Evolutionary conservation across 2,113 vertebrate species (phyloP).

Genomic region (Centropristis striata): DNA sequence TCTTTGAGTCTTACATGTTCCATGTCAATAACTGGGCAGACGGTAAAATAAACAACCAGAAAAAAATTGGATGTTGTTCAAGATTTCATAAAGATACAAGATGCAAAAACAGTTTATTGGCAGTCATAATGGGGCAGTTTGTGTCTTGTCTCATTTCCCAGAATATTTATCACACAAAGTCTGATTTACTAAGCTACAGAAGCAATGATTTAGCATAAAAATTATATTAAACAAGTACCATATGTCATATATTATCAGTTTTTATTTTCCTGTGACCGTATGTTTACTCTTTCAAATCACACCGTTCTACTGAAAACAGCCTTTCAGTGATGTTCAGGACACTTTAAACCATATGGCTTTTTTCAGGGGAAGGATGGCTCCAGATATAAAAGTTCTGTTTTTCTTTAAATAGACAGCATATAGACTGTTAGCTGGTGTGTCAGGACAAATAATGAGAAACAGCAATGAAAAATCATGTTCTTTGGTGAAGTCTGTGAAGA

Average conservation of each 20-base stretch:
- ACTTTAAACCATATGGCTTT: not conserved
- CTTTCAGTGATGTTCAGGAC: not conserved
- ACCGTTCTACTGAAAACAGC: not conserved
- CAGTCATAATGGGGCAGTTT: not conserved
- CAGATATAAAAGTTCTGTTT: not conserved
- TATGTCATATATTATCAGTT: constrained; percentile 26
- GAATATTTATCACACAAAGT: constrained; percentile 27
- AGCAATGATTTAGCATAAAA: not conserved
- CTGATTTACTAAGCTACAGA: constrained; percentile 7
- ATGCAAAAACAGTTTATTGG: constrained; percentile 25
- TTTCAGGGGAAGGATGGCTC: too few relatives aligned
- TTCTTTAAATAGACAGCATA: not conserved
- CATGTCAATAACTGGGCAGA: constrained; percentile 11
- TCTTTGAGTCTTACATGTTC: constrained; percentile 34
- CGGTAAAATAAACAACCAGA: not conserved
- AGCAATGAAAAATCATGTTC: not conserved
- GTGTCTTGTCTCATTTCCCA: constrained; percentile 28
- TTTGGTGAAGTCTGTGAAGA: not conserved
- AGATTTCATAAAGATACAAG: constrained; percentile 38
- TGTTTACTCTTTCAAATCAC: not conserved
- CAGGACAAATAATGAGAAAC: not conserved
- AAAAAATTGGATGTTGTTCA: constrained; percentile 25
- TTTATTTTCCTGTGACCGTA: constrained; percentile 3
- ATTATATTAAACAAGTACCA: not conserved
- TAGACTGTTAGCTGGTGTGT: not conserved